Conservation (phyloP, 1,140 invertebrate genomes). For the Trigoniulus corallinus region DNA sequence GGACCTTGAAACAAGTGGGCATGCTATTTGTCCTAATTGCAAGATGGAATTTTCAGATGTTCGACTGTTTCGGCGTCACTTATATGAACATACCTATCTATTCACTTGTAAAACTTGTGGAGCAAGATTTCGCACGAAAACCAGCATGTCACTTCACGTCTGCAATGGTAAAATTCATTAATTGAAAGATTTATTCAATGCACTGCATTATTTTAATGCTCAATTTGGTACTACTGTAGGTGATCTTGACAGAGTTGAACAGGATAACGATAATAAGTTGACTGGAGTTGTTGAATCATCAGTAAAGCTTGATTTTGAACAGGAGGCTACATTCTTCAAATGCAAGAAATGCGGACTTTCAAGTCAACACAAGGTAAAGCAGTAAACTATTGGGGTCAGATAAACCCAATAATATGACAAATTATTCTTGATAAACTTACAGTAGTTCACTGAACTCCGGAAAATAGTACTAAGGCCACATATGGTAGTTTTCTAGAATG, state of each 20-base stretch:
- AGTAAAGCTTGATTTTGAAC: no score
- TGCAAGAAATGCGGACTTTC: no score
- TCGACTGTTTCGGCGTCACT: conserved; percentile 20
- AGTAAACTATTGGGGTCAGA: no score
- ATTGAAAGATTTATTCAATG: conserved; percentile 8
- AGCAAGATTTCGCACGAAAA: conserved; percentile 21
- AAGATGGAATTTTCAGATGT: conserved; percentile 19
- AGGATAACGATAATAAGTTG: not conserved
- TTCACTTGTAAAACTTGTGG: conserved; percentile 25
- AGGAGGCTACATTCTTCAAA: no score
- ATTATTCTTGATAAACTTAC: no score
- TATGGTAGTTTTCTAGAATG: no score
- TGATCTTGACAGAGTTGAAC: not conserved
- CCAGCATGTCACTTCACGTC: conserved; percentile 20
- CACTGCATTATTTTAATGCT: conserved; percentile 8
- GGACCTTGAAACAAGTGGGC: conserved; percentile 6
- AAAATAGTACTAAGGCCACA: no score
- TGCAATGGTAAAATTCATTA: conserved; percentile 15
- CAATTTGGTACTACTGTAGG: not conserved
- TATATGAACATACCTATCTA: conserved; percentile 25
- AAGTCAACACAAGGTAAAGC: no score
- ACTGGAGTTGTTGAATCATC: not conserved
- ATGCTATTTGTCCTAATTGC: conserved; percentile 14
- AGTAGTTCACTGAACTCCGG: no score
- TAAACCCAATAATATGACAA: no score